Conservation (phyloP, 1,140 invertebrate species). For the Caerostris darwini region DNA sequence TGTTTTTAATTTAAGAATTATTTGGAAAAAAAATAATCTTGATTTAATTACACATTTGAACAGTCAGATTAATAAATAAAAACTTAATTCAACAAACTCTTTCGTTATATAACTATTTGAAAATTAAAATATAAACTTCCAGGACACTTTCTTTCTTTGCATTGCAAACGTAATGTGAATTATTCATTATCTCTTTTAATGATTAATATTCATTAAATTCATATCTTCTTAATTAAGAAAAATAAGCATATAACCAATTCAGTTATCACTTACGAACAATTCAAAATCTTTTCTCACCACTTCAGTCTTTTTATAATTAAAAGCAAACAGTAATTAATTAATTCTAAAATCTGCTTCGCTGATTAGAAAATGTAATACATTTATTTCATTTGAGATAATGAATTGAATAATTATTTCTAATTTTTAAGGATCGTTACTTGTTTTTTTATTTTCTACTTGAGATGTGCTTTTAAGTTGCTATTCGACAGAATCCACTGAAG, state of each 20-base stretch:
- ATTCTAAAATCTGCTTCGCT: neutral
- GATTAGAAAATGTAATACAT: neutral
- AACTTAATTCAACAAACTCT: neutral
- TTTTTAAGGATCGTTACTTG: neutral
- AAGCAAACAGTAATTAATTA: neutral
- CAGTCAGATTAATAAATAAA: neutral
- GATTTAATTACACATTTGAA: neutral
- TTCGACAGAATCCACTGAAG: neutral
- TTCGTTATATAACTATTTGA: neutral
- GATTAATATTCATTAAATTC: slow-evolving; percentile 6
- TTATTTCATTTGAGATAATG: neutral
- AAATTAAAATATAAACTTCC: neutral
- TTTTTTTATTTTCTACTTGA: neutral
- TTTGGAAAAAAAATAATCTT: neutral
- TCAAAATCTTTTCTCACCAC: neutral
- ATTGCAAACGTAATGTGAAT: neutral
- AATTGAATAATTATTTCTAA: neutral
- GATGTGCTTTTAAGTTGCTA: neutral
- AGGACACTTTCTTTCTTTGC: neutral
- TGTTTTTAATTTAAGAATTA: neutral
- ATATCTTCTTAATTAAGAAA: neutral
- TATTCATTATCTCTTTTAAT: neutral
- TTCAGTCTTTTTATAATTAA: neutral
- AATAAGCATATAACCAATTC: neutral
- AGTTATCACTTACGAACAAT: neutral